Conservation (phyloP, 2,797 vertebrate genomes). For the Chromobotia macracanthus region DNA sequence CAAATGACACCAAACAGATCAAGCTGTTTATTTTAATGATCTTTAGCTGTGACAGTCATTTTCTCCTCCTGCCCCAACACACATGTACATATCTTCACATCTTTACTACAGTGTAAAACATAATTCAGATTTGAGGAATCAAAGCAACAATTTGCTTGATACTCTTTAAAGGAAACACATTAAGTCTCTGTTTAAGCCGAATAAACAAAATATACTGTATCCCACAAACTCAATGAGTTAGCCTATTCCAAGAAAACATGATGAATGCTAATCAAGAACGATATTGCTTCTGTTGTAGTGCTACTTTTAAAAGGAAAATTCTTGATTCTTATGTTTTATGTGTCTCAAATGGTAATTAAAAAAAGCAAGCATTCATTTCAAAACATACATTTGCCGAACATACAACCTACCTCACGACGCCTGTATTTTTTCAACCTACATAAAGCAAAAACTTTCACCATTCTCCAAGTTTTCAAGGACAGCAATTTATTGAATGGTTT, state of each 20-base stretch:
- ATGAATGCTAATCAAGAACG: conserved; percentile 9
- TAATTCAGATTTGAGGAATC: conserved; percentile 40
- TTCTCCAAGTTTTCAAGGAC: not conserved
- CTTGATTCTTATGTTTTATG: not conserved
- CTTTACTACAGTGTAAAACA: conserved; percentile 33
- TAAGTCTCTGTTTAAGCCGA: conserved; percentile 21
- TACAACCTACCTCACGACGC: not conserved
- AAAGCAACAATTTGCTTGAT: conserved; percentile 32
- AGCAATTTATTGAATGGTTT: no score
- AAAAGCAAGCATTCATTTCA: not conserved
- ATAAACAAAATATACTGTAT: conserved; percentile 42
- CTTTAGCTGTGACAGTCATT: conserved; percentile 40
- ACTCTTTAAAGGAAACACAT: conserved; percentile 18
- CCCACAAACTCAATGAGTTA: not conserved
- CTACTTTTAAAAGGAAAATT: conserved; percentile 2
- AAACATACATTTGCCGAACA: conserved; percentile 23
- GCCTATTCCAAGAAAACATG: not conserved
- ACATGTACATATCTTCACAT: not conserved
- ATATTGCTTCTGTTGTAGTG: conserved; percentile 43
- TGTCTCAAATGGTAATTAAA: conserved; percentile 1
- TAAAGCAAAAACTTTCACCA: not conserved
- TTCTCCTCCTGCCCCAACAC: not conserved
- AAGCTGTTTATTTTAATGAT: conserved; percentile 56
- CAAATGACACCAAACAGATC: conserved; percentile 40
- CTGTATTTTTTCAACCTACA: not conserved